Base-by-base conservation (phyloP, 1,140 invertebrate species). In the Brachionus koreanus region DNA sequence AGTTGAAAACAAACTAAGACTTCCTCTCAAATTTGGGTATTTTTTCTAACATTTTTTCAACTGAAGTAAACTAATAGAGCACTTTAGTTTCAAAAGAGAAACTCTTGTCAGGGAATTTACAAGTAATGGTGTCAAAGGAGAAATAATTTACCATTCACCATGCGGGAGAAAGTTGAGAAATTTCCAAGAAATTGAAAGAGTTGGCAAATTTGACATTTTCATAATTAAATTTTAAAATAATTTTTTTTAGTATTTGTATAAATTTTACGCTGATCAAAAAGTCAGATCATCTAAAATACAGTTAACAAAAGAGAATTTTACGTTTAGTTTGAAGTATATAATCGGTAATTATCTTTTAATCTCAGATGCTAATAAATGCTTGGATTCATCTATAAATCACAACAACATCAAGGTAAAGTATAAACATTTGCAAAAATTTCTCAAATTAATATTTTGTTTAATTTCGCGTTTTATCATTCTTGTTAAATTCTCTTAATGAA, bases 91-190 rank as follows among this genome's bases (percentile, higher is more conserved):
- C 95, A 93, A 93, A 85, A 89, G 96, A 46, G 93, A 96, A 86
- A 97, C 95, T 0, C 90, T 94, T 61, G 95, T 96, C 83, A 92
- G 92, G 84, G 93, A 93, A 42, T 90, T 96, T 5, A 93, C 92
- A 3, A 83, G 84, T 19, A 83, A 85, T 39, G 87, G 87, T 7
- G 87, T 88, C 57, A 85, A 93, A 90, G 86, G 94, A 92, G 86
- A 89, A 86, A 94, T 97, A n/a, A 91, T 92, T 33, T 97, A 97
- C 87, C 92, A 92, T 84, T 93, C 94, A 33, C 95, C 95, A 29
- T 94, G 93, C 85, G 93, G 93, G n/a, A 92, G 92, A 86, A 92
- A 91, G 82, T 91, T 94, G 85, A 91, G 91, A 84, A 92, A 91
- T 86, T 93, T 91, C 88, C 90, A 91, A 0, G 93, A 94, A 87